These are phyloP conservation scores for Meloidogyne floridensis DNA, from an alignment of 1,140 invertebrate species.

Conservation along the genomic window DNA sequence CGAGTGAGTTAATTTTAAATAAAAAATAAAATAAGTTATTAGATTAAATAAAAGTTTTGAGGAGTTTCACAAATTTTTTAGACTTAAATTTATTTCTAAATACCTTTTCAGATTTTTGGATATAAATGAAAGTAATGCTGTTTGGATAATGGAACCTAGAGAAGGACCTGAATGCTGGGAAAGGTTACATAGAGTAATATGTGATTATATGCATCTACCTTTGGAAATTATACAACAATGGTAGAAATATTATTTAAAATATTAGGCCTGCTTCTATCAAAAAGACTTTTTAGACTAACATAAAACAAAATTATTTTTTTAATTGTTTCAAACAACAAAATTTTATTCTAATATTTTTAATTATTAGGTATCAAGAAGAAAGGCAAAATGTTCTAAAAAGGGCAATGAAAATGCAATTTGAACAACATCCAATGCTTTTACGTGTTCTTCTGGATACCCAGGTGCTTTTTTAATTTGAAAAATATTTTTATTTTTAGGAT, in stretches of 20 bases:
- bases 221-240: slow-evolving; percentile 57
- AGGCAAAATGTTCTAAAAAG: slow-evolving; percentile 57
- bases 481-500: slow-evolving; percentile 34
- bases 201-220: slow-evolving; percentile 41
- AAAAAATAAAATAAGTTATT: no score
- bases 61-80: neutral
- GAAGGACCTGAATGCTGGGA: slow-evolving; percentile 54
- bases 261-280: neutral
- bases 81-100: neutral
- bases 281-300: no score
- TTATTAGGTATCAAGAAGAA: slow-evolving; percentile 53
- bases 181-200: slow-evolving; percentile 50
- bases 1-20: slow-evolving; percentile 44
- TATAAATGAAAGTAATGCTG: slow-evolving; percentile 24
- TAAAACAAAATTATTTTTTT: no score
- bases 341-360: neutral
- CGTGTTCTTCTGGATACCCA: slow-evolving; percentile 59
- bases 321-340: neutral
- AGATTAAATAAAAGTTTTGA: no score
- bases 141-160: slow-evolving; percentile 50
- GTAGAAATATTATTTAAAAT: slow-evolving; percentile 13
- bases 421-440: slow-evolving; percentile 60
- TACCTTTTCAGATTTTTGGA: slow-evolving; percentile 40
- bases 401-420: slow-evolving; percentile 54
- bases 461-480: neutral